Evolutionary conservation across 1,140 invertebrate species (phyloP).

Genomic region (Aphidius ervi): DNA sequence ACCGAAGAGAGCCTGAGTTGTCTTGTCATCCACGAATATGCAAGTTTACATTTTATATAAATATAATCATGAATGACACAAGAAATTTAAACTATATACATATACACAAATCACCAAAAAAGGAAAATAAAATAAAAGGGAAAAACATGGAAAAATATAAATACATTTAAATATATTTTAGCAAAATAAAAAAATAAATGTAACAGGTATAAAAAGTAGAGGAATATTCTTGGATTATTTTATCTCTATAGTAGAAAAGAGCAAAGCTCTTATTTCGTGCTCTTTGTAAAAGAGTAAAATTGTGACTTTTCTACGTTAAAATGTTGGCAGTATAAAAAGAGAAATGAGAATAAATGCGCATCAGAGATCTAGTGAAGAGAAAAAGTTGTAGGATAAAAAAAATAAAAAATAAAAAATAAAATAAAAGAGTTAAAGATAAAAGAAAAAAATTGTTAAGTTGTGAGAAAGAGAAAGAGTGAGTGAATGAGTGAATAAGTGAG

Average conservation of each 20-base stretch:
- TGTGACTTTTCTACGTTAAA: slow-evolving; percentile 17
- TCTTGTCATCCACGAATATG: background rate
- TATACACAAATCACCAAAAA: too few relatives aligned
- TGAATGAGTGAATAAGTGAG: background rate
- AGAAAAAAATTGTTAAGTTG: slow-evolving; percentile 5
- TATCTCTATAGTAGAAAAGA: slow-evolving; percentile 3
- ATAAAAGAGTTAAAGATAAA: background rate
- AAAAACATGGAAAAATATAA: background rate
- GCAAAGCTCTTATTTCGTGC: background rate
- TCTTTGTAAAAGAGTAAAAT: slow-evolving; percentile 21
- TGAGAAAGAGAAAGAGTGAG: background rate
- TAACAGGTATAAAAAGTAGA: slow-evolving; percentile 3
- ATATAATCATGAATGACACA: slow-evolving; percentile 1
- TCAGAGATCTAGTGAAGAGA: too few relatives aligned
- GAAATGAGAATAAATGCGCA: background rate
- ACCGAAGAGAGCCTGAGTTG: background rate
- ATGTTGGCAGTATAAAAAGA: slow-evolving; percentile 6
- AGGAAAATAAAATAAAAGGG: too few relatives aligned
- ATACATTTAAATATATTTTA: background rate
- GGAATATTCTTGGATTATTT: slow-evolving; percentile 18
- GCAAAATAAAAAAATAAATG: slow-evolving; percentile 6
- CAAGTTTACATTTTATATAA: too few relatives aligned
- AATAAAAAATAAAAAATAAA: background rate
- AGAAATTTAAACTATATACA: background rate
- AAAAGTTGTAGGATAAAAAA: background rate